These are phyloP conservation scores for Heterodera carotae DNA, from an alignment of 1,140 invertebrate genomes.

Conservation along the genomic window DNA sequence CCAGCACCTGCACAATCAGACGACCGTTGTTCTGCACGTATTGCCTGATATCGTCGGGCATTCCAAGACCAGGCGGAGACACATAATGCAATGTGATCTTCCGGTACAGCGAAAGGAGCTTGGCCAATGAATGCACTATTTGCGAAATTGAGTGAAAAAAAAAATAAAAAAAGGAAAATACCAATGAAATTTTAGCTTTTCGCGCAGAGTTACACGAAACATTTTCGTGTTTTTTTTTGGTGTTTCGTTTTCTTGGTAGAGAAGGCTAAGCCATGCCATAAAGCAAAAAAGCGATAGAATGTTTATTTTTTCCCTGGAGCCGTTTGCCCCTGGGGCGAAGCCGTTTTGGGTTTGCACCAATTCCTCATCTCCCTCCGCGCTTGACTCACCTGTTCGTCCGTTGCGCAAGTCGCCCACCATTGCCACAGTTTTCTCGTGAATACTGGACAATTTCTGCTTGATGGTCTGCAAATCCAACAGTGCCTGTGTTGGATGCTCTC, in stretches of 20 bases:
- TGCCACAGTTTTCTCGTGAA: conserved; percentile 84
- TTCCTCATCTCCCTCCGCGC: not conserved
- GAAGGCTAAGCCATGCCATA: too few species aligned
- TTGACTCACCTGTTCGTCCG: conserved; percentile 76
- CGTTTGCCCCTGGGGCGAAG: too few species aligned
- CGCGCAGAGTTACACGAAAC: too few species aligned
- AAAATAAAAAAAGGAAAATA: too few species aligned
- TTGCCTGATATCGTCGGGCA: conserved; percentile 83
- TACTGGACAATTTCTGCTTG: conserved; percentile 85
- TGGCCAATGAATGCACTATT: conserved; percentile 91
- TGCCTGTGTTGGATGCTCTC: conserved; percentile 98
- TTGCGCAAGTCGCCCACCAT: conserved; percentile 92
- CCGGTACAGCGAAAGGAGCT: conserved; percentile 71
- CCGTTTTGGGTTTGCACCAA: not conserved
- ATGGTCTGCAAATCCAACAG: conserved; percentile 96
- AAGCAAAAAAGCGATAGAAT: too few species aligned
- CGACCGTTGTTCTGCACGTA: conserved; percentile 72
- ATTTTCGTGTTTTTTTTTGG: too few species aligned
- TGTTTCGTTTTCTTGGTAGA: too few species aligned
- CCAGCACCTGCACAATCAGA: conserved; percentile 61
- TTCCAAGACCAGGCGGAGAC: conserved; percentile 78
- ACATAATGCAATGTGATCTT: conserved; percentile 84
- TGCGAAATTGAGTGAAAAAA: not conserved
- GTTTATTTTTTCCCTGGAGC: too few species aligned
- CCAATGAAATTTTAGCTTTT: too few species aligned